These are phyloP conservation scores for Standfussiana lucernea DNA, from an alignment of 2,888 invertebrate genomes.

Conservation along the genomic window DNA sequence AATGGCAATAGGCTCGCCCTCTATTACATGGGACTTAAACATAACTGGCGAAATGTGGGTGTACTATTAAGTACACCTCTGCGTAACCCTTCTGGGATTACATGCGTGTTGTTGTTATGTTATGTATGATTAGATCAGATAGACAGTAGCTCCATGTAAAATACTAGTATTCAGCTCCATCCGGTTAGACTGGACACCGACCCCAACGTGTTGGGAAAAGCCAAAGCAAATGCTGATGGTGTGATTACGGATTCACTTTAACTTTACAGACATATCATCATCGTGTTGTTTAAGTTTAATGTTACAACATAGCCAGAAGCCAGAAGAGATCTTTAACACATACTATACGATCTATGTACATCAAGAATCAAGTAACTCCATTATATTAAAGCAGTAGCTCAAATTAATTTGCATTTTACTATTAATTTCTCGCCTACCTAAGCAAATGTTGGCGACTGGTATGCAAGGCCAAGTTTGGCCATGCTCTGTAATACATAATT, in stretches of 20 bases:
- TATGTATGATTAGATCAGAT: neutral
- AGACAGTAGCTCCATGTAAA: neutral
- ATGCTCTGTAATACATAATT: conserved; percentile 57
- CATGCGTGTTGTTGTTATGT: no score
- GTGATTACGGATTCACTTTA: neutral
- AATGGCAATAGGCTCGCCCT: no score
- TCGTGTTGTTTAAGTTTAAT: conserved; percentile 5
- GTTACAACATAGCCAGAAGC: neutral
- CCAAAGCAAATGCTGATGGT: neutral
- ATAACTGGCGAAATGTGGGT: no score
- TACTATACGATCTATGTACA: conserved; percentile 9
- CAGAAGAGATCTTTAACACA: conserved; percentile 15
- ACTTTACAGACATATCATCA: neutral
- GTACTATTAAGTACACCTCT: no score
- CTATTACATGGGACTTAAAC: no score
- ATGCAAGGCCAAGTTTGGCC: conserved; percentile 62
- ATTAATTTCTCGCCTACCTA: conserved; percentile 44
- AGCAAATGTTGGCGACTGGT: conserved; percentile 44
- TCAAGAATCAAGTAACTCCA: neutral
- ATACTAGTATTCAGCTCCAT: neutral
- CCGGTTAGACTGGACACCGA: neutral
- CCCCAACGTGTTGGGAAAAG: neutral
- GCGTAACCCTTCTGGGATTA: no score
- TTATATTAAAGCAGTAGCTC: conserved; percentile 14
- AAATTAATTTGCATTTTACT: conserved; percentile 27